Base-by-base conservation (phyloP, 2,888 invertebrate species). In the Hemithea aestivaria region DNA sequence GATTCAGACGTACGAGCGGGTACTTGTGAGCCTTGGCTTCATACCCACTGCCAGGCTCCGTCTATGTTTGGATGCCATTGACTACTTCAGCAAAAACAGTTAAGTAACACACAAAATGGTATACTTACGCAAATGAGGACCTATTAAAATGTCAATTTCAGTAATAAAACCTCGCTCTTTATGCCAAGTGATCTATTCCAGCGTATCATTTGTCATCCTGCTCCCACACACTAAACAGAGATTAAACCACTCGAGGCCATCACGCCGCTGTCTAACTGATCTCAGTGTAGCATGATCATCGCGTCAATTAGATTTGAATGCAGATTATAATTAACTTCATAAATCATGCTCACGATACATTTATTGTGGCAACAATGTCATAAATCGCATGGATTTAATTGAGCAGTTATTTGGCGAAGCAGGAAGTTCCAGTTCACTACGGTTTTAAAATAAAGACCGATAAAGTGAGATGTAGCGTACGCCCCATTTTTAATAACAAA, bases 21-120 rank as follows among this genome's bases (percentile, higher is more conserved):
- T 89, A 7, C 78, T 91, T 46, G 85, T 89, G 24, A 88, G 84
- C 54, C 77, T 90, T 44, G 90, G 91, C 27, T 89, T 88, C 56
- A 88, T 89, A 45, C 90, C 91, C 20, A 90, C 90, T 24, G 82
- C 89, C 37, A 88, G 91, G 56, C 75, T 93, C 20, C 89, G 90
- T 40, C 82, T 91, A 8, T 88, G 91, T 36, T 79, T 93, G 39
- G 92, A 93, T 58, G 90, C 91, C 42, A 88, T 92, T 47, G 90
- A 89, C 65, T 89, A 91, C 68, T 89, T 93, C 54, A 91, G 92
- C 54, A 90, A 90, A 77, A 91, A 90, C 76, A 91, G 93, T 87
- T 83, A 73, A 80, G 83, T 77, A 42, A 44, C 33, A 23, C 35
- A 30, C 49, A 44, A 46, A 39, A 24, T 35, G 35, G 35, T 33